These are phyloP conservation scores for Numida meleagris DNA, from an alignment of 2,113 vertebrate genomes.

Conservation along the genomic window DNA sequence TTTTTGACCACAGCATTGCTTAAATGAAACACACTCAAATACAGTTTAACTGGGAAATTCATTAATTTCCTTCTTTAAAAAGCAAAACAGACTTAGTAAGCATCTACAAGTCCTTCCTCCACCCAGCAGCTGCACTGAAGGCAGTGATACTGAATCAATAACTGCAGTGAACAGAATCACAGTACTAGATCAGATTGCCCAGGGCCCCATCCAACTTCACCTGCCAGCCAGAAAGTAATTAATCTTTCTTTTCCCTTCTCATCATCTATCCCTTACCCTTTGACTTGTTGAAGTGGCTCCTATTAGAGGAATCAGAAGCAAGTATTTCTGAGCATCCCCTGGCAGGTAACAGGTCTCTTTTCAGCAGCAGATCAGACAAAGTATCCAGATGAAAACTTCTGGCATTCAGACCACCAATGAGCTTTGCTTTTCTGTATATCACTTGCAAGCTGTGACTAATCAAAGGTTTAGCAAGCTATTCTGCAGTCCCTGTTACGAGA, in stretches of 20 bases:
- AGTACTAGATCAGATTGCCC: no score
- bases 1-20: not conserved
- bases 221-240: not conserved
- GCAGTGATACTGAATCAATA: not conserved
- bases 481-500: not conserved
- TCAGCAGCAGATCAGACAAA: not conserved
- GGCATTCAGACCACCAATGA: not conserved
- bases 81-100: not conserved
- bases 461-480: not conserved
- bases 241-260: not conserved
- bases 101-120: not conserved
- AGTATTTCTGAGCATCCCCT: not conserved
- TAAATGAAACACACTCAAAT: not conserved
- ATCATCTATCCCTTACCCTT: not conserved
- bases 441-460: not conserved
- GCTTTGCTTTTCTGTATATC: not conserved
- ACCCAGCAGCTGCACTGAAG: not conserved
- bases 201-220: not conserved
- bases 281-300: not conserved
- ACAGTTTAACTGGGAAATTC: not conserved
- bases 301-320: not conserved
- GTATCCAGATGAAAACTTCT: not conserved
- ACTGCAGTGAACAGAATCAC: not conserved
- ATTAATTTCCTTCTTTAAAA: not conserved
- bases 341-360: not conserved